A percentile compares a stretch with the other conserved stretches of the same genome.
Evolutionary conservation across 2,113 vertebrate genomes (phyloP).

Genomic region (Brachypteracias leptosomus): DNA sequence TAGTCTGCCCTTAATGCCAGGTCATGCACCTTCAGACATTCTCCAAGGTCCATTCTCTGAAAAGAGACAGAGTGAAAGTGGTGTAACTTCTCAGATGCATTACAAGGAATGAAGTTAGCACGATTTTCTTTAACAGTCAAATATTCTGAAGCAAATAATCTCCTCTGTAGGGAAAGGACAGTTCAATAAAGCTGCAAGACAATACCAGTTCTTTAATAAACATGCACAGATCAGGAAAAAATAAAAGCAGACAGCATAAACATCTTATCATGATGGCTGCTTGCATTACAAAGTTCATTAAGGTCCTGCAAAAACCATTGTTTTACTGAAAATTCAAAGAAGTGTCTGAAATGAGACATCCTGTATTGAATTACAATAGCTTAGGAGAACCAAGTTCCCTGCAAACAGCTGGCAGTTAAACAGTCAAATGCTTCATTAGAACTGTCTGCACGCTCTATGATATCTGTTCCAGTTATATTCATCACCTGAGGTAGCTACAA

Average conservation of each 20-base stretch:
- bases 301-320: neutral
- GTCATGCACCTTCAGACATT: conserved; percentile 97
- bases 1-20: conserved; percentile 96
- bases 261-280: neutral
- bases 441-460: neutral
- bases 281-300: neutral
- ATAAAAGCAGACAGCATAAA: neutral
- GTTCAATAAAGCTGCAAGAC: neutral
- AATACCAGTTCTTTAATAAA: neutral
- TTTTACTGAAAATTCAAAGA: neutral
- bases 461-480: neutral
- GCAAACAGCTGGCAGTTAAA: neutral
- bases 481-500: neutral
- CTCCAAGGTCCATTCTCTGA: conserved; percentile 98
- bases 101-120: neutral
- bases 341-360: neutral
- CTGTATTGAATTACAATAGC: neutral
- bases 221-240: neutral
- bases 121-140: neutral
- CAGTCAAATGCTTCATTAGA: neutral
- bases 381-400: neutral
- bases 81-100: neutral
- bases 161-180: neutral
- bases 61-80: neutral
- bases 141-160: neutral